Evolutionary conservation across 2,113 vertebrate genomes (phyloP), one percentile per base, ranked within the genome.

Genomic region (Lethenteron reissneri): DNA sequence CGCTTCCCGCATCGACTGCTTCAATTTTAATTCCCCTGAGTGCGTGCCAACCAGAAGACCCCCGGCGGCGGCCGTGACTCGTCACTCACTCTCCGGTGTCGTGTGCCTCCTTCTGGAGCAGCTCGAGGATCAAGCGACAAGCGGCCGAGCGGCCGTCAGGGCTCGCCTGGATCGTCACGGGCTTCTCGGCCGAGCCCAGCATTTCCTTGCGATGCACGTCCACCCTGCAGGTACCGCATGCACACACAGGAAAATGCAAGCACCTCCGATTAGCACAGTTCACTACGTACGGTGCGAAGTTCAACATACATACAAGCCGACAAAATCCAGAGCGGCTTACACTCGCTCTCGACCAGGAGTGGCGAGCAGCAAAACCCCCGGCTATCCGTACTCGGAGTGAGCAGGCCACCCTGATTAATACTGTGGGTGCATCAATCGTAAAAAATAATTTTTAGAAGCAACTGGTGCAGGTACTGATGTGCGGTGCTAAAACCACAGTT

Each of bases 161-260:
- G 0, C 86, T 87, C 70, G 90, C 89, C 19, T 97, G 88, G 81
- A 97, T 94, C 77, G 90, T 94, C 80, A 97, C 89, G 69, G 92
- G 85, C 76, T 95, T 95, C 75, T 95, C 92, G 0, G 88, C 85
- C 0, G 90, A 86, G 0, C 91, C 91, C 0, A 89, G 86, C 1
- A 95, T 96, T 81, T 96, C 92, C 78, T 95, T 96, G 59, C 92
- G 86, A 74, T 96, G 92, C 79, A 96, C 92, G 81, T 95, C 91
- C 69, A 97, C 88, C 81, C 92, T 96, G 79, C 0, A 8, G 74
- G 56, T 68, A 68, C 25, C 25, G 64, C n/a, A 68, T 68, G 10
- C 25, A 25, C 64, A 71, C 15, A 56, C 15, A 15, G n/a, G 19
- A 15, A 56, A 56, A 56, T 71, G 19, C 15, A 41, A 71, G 56